Evolutionary conservation across 2,888 invertebrate species (phyloP).

Genomic region (Tineola bisselliella): DNA sequence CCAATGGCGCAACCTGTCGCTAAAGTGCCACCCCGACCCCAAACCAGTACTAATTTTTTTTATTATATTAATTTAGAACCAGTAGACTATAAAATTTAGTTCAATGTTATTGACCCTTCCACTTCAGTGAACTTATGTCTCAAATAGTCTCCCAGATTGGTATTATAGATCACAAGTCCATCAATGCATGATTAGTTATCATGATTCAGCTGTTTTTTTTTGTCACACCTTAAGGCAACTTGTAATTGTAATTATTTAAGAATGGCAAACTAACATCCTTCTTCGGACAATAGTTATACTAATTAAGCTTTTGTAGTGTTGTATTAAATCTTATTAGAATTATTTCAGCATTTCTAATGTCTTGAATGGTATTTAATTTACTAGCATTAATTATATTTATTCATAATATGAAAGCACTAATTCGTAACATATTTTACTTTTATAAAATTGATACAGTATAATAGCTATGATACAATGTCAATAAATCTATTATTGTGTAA

Average conservation of each 20-base stretch:
- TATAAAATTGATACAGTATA: too few relatives aligned
- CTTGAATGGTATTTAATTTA: too few relatives aligned
- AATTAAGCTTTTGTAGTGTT: too few relatives aligned
- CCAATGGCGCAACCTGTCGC: conserved; percentile 55
- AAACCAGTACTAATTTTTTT: conserved; percentile 64
- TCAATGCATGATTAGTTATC: background rate
- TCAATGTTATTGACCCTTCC: conserved; percentile 15
- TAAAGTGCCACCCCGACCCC: conserved; percentile 72
- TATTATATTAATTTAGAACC: conserved; percentile 21
- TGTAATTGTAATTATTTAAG: background rate
- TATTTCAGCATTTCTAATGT: too few relatives aligned
- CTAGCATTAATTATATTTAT: too few relatives aligned
- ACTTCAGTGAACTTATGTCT: background rate
- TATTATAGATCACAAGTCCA: background rate
- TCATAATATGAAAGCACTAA: too few relatives aligned
- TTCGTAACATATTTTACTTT: too few relatives aligned
- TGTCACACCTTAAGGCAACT: background rate
- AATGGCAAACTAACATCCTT: background rate
- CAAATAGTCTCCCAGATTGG: background rate
- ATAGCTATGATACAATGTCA: too few relatives aligned
- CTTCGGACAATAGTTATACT: too few relatives aligned
- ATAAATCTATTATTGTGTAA: too few relatives aligned
- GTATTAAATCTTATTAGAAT: too few relatives aligned
- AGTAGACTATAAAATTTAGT: too few relatives aligned
- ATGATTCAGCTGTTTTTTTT: background rate